Percentiles rank a stretch among this genome's conserved stretches.
Conservation (phyloP, 2,888 invertebrate species). For the Eurytoma californica region DNA sequence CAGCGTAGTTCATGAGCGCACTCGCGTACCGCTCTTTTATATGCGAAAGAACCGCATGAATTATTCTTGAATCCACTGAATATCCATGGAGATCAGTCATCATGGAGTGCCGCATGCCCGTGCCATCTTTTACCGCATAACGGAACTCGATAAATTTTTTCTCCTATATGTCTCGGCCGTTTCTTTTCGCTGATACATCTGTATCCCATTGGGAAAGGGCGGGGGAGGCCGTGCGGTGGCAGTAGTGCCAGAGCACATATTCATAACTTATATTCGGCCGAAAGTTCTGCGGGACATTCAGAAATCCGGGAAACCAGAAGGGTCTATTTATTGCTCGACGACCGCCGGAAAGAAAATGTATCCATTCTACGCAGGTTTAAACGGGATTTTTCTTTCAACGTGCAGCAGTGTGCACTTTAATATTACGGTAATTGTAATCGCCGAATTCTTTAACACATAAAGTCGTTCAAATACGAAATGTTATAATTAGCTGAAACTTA, state of each 20-base stretch:
- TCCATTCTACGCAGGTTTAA: conserved; percentile 2
- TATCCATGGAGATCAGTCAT: conserved; percentile 65
- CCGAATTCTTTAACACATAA: too few species aligned
- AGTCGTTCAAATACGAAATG: too few species aligned
- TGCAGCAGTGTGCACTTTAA: too few species aligned
- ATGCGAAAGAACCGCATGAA: conserved; percentile 59
- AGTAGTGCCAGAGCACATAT: conserved; percentile 16
- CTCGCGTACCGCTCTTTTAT: conserved; percentile 34
- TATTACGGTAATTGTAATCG: too few species aligned
- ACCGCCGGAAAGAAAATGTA: not conserved
- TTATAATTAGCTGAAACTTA: too few species aligned
- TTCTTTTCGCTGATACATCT: conserved; percentile 48
- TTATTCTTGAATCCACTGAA: conserved; percentile 64
- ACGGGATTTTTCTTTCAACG: too few species aligned
- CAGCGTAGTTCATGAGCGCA: conserved; percentile 35
- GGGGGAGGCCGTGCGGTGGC: not conserved
- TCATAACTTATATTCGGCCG: conserved; percentile 40
- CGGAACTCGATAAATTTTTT: conserved; percentile 46
- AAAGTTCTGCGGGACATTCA: conserved; percentile 40
- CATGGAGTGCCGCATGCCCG: not conserved
- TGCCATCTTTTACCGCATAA: conserved; percentile 6
- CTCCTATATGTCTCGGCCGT: conserved; percentile 16
- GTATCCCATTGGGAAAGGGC: conserved; percentile 18
- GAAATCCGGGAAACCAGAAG: conserved; percentile 35
- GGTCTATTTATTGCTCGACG: conserved; percentile 36